Base-by-base conservation (phyloP, 2,113 vertebrate genomes). In the Vidua macroura region DNA sequence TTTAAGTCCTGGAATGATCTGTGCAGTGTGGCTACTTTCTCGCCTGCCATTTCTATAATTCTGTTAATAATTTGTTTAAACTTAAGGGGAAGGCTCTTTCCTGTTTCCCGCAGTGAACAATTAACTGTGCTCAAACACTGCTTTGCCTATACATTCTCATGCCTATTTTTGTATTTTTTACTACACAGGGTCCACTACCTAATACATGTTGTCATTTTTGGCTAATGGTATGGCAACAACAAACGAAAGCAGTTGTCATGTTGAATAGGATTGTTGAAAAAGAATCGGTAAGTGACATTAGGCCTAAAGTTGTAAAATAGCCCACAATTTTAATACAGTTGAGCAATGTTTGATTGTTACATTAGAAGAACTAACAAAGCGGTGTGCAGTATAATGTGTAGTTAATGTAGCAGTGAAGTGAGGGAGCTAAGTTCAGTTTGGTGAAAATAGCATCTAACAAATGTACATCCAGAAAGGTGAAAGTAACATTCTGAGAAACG, bases 151-250 rank as follows among this genome's bases (percentile, higher is more conserved):
- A 58, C 16, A 1, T 77, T 91, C 80, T 93, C 88, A 62, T 8
- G 62, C 66, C 10, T 19, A 2, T 90, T 76, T n/a, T 92, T 85
- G 69, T 73, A 60, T 39, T 43, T 51, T 80, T 97, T 25, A 75
- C 73, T 80, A 35, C 41, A 13, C 97, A 99, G 99, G 99, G 99
- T 84, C 99, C 99, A 52, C 98, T 99, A 94, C 98, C 98, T 95
- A 99, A 99, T 75, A 99, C 99, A 2, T 99, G 99, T 95, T 99
- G 99, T 94, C 99, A 99, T 96, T 99, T 99, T 96, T 99, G 99
- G 99, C 97, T 99, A 92, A 99, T 99, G 99, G 98, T 99, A 84
- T 99, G 99, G 99, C 98, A 99, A 72, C 99, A 99, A 88, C 98
- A 98, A 95, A 98, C 98, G 93, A 99, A 98, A 98, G 99, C 99